Conservation (phyloP, 2,113 vertebrate species). For the Mandrillus leucophaeus region DNA sequence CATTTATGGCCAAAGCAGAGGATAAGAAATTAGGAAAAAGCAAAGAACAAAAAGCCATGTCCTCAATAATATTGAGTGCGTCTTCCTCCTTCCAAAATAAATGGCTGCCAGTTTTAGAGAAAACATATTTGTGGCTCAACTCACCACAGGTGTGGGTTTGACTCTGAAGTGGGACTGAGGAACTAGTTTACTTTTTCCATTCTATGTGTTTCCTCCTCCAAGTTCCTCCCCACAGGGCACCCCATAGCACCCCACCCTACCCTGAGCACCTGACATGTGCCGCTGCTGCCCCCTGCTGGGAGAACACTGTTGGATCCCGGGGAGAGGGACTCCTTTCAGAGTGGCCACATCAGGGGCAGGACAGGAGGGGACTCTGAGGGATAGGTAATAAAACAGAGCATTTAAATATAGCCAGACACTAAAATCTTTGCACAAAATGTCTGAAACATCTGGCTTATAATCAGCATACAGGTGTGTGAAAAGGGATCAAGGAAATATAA, state of each 20-base stretch:
- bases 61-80: not conserved
- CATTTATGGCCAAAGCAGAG: not conserved
- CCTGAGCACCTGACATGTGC: not conserved
- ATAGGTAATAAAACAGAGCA: not conserved
- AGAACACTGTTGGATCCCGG: not conserved
- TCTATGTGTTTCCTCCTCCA: not conserved
- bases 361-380: not conserved
- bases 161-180: slow-evolving; percentile 1
- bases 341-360: not conserved
- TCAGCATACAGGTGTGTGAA: not conserved
- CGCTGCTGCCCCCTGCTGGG: slow-evolving; percentile 75
- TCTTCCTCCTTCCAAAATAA: not conserved
- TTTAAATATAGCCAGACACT: not conserved
- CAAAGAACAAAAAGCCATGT: not conserved
- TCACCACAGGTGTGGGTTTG: slow-evolving; percentile 30
- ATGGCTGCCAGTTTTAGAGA: not conserved
- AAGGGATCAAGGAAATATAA: not conserved
- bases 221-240: not conserved
- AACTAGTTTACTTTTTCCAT: slow-evolving; percentile 19
- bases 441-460: not conserved
- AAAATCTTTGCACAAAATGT: not conserved
- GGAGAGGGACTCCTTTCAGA: not conserved
- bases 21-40: not conserved
- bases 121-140: not conserved
- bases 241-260: not conserved